phyloP scores from a whole-genome alignment of 2,113 vertebrate genomes.

The Pseudorectes ferrugineus region DNA sequence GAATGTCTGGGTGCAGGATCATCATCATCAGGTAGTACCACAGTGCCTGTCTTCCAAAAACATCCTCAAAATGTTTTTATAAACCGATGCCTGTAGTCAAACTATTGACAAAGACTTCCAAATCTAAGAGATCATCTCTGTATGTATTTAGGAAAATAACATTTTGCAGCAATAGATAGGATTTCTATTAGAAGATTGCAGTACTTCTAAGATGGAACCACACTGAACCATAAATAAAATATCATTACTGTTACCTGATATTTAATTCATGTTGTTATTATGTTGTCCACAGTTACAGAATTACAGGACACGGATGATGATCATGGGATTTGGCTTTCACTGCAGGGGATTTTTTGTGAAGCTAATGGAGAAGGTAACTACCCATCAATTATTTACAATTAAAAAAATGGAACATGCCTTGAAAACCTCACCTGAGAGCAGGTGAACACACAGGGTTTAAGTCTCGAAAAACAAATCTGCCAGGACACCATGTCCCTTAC shows the following conservation, averaged over 20 bases:
- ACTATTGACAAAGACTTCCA: neutral
- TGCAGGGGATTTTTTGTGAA: neutral
- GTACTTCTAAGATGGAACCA: neutral
- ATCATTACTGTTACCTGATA: neutral
- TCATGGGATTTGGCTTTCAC: neutral
- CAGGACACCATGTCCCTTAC: neutral
- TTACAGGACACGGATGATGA: neutral
- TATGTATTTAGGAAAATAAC: neutral
- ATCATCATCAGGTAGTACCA: neutral
- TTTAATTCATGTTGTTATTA: neutral
- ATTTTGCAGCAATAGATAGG: neutral
- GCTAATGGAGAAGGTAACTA: neutral
- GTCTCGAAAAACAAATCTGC: neutral
- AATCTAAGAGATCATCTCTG: neutral
- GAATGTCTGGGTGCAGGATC: neutral
- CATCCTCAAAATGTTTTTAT: neutral
- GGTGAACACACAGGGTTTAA: neutral
- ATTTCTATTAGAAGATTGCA: neutral
- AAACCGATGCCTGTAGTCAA: neutral
- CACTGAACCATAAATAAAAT: neutral
- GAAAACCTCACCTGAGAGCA: neutral
- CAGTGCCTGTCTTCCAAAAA: neutral
- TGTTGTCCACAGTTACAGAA: neutral
- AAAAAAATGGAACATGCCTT: neutral
- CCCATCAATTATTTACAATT: neutral